Conservation (phyloP, 2,797 vertebrate genomes). For the Acrossocheilus fasciatus region DNA sequence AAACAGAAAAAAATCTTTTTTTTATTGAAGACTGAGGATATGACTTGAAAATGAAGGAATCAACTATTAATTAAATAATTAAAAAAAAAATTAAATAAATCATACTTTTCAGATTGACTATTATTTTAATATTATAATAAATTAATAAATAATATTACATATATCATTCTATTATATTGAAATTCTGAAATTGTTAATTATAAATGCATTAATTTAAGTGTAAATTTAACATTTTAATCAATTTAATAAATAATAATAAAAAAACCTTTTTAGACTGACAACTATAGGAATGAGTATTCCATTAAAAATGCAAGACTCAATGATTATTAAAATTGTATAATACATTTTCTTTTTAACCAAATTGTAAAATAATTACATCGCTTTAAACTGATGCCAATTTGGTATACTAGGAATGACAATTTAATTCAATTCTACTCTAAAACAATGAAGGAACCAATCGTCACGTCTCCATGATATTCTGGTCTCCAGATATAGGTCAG, state of each 20-base stretch:
- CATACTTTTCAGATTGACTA: neutral
- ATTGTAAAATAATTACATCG: neutral
- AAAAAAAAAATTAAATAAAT: neutral
- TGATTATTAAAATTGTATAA: neutral
- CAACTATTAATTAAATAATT: neutral
- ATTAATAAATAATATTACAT: neutral
- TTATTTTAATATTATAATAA: no score
- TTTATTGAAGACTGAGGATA: neutral
- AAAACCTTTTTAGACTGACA: neutral
- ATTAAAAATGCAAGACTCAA: neutral
- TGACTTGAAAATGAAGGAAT: neutral
- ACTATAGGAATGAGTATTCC: neutral
- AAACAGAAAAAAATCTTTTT: neutral
- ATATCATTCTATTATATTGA: neutral
- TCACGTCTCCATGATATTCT: neutral
- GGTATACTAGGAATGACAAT: neutral
- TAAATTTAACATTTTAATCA: no score
- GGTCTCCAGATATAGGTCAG: constrained; percentile 15
- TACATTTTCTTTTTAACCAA: neutral
- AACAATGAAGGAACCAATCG: neutral
- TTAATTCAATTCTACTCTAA: neutral
- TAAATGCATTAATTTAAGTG: no score
- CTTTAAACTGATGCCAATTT: no score
- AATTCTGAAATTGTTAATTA: neutral
- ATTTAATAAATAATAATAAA: neutral